Evolutionary conservation across 2,888 invertebrate genomes (phyloP).

Genomic region (Dendrolimus houi): DNA sequence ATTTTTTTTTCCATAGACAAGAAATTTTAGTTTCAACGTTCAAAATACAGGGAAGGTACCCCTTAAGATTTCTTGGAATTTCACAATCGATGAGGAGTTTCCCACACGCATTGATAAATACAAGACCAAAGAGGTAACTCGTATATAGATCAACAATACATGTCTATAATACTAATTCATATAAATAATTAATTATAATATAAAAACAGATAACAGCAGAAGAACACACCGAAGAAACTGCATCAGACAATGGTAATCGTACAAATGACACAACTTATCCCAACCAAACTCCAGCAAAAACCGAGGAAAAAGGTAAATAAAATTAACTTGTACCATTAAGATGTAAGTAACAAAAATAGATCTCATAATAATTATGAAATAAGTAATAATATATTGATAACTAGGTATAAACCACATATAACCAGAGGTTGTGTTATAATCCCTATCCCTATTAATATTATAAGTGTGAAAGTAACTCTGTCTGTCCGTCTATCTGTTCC

Average conservation of each 20-base stretch:
- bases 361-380: too few relatives aligned
- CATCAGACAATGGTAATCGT: neutral
- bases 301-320: constrained; percentile 4
- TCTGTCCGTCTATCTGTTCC: too few relatives aligned
- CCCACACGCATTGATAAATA: constrained; percentile 50
- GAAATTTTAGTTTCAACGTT: constrained; percentile 46
- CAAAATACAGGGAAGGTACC: constrained; percentile 53
- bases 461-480: too few relatives aligned
- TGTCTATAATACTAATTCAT: neutral
- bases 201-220: neutral
- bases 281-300: neutral
- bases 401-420: too few relatives aligned
- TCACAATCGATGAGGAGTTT: constrained; percentile 57
- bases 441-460: too few relatives aligned
- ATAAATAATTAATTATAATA: neutral
- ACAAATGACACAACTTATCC: neutral
- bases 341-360: too few relatives aligned
- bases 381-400: too few relatives aligned
- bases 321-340: neutral
- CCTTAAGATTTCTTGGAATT: constrained; percentile 55
- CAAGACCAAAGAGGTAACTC: constrained; percentile 15
- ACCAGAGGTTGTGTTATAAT: too few relatives aligned
- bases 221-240: neutral
- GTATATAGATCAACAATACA: neutral
- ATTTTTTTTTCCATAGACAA: constrained; percentile 28